Base-by-base conservation (phyloP, 2,888 invertebrate genomes). In the Sclerodermus sp. region DNA sequence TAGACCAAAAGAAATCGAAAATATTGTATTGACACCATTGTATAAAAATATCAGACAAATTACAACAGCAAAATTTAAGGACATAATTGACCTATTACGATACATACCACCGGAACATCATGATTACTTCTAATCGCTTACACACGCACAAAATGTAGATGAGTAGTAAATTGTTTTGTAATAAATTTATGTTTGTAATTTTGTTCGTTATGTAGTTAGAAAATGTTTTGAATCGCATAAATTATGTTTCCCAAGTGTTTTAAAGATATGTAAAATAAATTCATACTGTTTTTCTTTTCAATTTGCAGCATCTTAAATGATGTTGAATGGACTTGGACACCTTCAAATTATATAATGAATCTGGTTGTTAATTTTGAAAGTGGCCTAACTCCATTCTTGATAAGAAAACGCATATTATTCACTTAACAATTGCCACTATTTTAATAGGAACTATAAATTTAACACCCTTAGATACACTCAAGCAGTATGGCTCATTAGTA, bases 291-390 rank as follows among this genome's bases (percentile, higher is more conserved):
- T 14, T 39, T 32, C 36, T 44, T 48, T 45, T 37, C 36, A 45
- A 37, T 45, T 29, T 39, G 17, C 18, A 16, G 6, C 17, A 40
- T 40, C n/a, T 32, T 30, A 17, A 40, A 40, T 5, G 9, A 40
- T 40, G 40, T 40, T 40, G 37, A 37, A 37, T 37, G 37, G 37
- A 37, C 37, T 37, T 37, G 37, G 13, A n/a, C 37, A 40, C 55
- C 34, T 57, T 58, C 50, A 58, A 57, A 58, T 62, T 62, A 54
- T 51, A 58, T 57, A 53, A 59, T 17, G 39, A 57, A 53, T 57
- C 36, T 58, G 45, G 44, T 42, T 57, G 49, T 55, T 59, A 54
- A 55, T 50, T 57, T 57, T 54, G 51, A 57, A 59, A 57, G 47
- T 55, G 49, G 41, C 47, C 14, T 14, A 45, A 57, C 30, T 57